Evolutionary conservation across 1,140 invertebrate species (phyloP), one percentile per base, ranked within the genome.

Genomic region (Drosophila athabasca): DNA sequence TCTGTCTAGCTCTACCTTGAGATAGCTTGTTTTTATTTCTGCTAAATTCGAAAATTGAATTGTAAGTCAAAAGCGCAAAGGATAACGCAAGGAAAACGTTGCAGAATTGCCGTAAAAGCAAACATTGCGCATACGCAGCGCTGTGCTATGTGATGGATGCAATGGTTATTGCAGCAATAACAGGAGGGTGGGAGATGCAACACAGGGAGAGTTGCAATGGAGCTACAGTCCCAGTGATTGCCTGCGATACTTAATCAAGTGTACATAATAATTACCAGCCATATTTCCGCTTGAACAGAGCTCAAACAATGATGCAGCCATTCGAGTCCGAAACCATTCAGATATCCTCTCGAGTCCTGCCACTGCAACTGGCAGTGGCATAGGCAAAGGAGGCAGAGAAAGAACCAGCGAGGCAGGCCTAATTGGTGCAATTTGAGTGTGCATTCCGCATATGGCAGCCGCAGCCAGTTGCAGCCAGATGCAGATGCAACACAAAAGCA

Each of bases 361-460:
- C 31, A 51, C 24, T 45, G 53, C 51, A 54, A 26, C 35, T 62
- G 62, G 53, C 44, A 64, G 22, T 24, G 53, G 55, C 52, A 50
- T 35, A 50, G 79, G 69, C 67, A 19, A 19, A 19, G 17, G 17
- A 19, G 17, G 17, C 17, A 19, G 17, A 19, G 17, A 1, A 19
- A 19, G 17, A 19, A 19, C 0, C 17, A 64, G 49, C 49, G 81
- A 45, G 79, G 72, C 79, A 48, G 75, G 74, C 79, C 84, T 88
- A 88, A 88, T 88, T 88, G 83, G 61, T 76, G 79, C 84, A 88
- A 88, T 88, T 88, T 88, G 83, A 72, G 79, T 83, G 83, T 88
- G 83, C 84, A 88, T 88, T 79, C 83, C 69, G 64, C 64, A 76
- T 78, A 57, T 73, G 65, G 19, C 43, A 57, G 17, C 54, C 70